A percentile compares a stretch with the other conserved stretches of the same genome.
Evolutionary conservation across 2,797 vertebrate genomes (phyloP).

Genomic region (Thaleichthys pacificus): DNA sequence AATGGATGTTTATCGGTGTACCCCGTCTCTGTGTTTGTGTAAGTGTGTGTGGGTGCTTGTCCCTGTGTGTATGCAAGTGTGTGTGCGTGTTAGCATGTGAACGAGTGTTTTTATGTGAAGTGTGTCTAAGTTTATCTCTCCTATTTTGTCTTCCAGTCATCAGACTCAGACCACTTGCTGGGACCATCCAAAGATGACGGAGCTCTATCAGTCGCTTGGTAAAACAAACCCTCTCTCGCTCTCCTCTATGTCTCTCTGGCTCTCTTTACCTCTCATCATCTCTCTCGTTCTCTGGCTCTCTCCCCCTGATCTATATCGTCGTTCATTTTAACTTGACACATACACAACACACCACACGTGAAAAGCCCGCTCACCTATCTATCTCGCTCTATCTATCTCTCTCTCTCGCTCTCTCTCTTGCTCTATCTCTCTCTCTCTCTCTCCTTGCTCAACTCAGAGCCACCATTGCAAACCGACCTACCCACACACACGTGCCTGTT

Average conservation of each 20-base stretch:
- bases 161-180: constrained; percentile 96
- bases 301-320: neutral
- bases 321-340: neutral
- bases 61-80: neutral
- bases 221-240: constrained; percentile 27
- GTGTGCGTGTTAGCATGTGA: neutral
- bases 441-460: neutral
- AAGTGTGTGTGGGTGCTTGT: constrained; percentile 4
- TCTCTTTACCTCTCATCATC: no score
- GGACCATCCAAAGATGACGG: constrained; percentile 99
- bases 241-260: no score
- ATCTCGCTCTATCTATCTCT: neutral
- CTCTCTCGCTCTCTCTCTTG: neutral
- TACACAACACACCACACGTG: no score
- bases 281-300: no score
- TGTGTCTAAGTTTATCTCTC: neutral
- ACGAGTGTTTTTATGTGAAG: neutral
- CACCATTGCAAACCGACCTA: neutral
- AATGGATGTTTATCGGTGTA: neutral
- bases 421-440: neutral
- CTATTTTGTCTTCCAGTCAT: constrained; percentile 77
- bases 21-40: constrained; percentile 8
- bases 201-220: constrained; percentile 96
- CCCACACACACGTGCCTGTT: constrained; percentile 24
- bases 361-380: neutral